Evolutionary conservation across 2,797 vertebrate genomes (phyloP).

Genomic region (Ceryle rudis): DNA sequence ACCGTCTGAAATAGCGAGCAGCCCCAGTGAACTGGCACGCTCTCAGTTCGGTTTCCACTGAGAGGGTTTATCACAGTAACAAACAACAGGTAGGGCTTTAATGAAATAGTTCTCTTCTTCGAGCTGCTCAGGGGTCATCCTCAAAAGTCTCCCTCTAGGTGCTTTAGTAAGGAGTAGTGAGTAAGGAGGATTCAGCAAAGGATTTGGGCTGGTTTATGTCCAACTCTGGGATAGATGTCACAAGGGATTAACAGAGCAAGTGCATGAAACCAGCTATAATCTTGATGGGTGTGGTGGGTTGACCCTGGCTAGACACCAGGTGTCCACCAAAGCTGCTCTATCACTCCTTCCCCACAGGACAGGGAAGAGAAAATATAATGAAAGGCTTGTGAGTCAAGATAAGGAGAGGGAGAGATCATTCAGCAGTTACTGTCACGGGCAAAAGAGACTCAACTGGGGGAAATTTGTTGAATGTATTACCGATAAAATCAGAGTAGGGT

Average conservation of each 20-base stretch:
- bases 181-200: slow-evolving; percentile 12
- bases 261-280: not conserved
- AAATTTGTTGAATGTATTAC: not conserved
- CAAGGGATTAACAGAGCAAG: not conserved
- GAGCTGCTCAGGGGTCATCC: slow-evolving; percentile 12
- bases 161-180: not conserved
- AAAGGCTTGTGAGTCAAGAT: not conserved
- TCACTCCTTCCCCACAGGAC: not conserved
- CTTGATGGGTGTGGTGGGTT: not conserved
- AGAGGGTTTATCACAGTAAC: slow-evolving; percentile 42
- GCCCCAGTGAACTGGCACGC: slow-evolving; percentile 17
- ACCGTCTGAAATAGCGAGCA: slow-evolving; percentile 56
- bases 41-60: slow-evolving; percentile 30
- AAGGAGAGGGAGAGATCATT: not conserved
- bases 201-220: not conserved
- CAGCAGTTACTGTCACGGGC: not conserved
- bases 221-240: not conserved
- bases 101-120: not conserved
- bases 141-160: not conserved
- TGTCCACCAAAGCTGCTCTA: not conserved
- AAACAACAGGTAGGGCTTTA: slow-evolving; percentile 54
- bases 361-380: not conserved
- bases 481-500: not conserved
- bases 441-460: not conserved
- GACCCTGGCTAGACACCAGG: not conserved